Evolutionary conservation across 2,797 vertebrate species (phyloP).

Genomic region (Lemur catta): DNA sequence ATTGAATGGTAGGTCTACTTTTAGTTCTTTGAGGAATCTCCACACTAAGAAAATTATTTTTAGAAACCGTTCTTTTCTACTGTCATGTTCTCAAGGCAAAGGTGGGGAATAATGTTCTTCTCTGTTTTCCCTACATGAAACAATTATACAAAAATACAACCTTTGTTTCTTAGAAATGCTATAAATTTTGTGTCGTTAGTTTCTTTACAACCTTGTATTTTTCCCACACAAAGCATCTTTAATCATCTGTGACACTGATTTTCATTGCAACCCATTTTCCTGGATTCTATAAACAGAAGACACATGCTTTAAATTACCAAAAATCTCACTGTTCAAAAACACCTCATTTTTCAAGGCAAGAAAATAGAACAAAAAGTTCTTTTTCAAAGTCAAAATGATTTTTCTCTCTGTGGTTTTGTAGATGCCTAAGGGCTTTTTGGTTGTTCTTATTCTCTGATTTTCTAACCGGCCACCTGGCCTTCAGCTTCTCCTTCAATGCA

Average conservation of each 20-base stretch:
- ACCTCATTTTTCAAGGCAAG: constrained; percentile 33
- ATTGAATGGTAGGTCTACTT: background rate
- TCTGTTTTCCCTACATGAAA: background rate
- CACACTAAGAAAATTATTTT: background rate
- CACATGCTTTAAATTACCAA: constrained; percentile 20
- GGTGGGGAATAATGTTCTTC: background rate
- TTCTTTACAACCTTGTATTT: background rate
- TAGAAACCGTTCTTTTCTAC: constrained; percentile 42
- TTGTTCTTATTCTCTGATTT: background rate
- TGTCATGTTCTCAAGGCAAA: background rate
- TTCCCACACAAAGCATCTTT: constrained; percentile 39
- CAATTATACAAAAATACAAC: constrained; percentile 41
- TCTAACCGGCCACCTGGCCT: background rate
- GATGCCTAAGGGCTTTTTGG: background rate
- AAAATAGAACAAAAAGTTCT: constrained; percentile 45
- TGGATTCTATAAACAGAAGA: constrained; percentile 47
- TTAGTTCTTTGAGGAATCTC: background rate
- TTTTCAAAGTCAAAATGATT: background rate
- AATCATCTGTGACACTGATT: constrained; percentile 42
- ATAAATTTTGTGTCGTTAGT: background rate
- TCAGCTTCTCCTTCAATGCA: background rate
- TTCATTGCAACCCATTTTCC: constrained; percentile 35
- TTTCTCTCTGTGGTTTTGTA: background rate
- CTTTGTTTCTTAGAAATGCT: constrained; percentile 52
- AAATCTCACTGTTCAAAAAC: constrained; percentile 28